Evolutionary conservation across 2,797 vertebrate genomes (phyloP), one percentile per base, ranked within the genome.

Genomic region (Lithobates sylvaticus): DNA sequence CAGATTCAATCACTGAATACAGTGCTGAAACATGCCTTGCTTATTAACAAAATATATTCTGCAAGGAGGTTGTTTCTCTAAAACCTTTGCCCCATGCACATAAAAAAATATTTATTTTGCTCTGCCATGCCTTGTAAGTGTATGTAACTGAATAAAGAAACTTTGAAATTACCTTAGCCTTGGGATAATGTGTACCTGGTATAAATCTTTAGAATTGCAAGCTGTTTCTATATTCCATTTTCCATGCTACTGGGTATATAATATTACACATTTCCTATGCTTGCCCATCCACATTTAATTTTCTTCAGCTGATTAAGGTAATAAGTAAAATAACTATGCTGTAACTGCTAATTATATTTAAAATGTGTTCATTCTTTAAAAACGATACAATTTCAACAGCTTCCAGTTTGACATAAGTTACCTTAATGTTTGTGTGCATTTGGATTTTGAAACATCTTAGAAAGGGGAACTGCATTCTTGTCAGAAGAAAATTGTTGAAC

Each of bases 121-220:
- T 83, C 81, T 61, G 65, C 74, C 72, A 83, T 83, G 64, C 27
- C 81, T 67, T 12, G 12, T 75, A 67, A 83, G 42, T 50, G 42
- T 39, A 76, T 50, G 65, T 67, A 83, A 70, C 36, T 44, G 70
- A 75, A 74, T 83, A 75, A 75, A 83, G 71, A 75, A 83, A 83
- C 71, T 83, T 65, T 32, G 61, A 76, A 83, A 83, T 83, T 83
- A 83, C 81, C 81, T 83, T 65, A 67, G 81, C 81, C 81, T 76
- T 29, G 27, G 81, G 58, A 83, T 83, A 75, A 75, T 83, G 58
- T 83, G 81, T 23, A 74, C 34, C 70, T 44, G 39, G 27, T 83
- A 76, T 83, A 83, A 83, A 76, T 83, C 81, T 67, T 68, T 76
- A 34, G 39, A 83, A 76, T 83, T 83, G 39, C 72, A 12, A 61